A percentile compares a stretch with the other conserved stretches of the same genome.
These are phyloP conservation scores for Drosophila pallidifrons DNA, from an alignment of 1,140 invertebrate species.

Conservation along the genomic window DNA sequence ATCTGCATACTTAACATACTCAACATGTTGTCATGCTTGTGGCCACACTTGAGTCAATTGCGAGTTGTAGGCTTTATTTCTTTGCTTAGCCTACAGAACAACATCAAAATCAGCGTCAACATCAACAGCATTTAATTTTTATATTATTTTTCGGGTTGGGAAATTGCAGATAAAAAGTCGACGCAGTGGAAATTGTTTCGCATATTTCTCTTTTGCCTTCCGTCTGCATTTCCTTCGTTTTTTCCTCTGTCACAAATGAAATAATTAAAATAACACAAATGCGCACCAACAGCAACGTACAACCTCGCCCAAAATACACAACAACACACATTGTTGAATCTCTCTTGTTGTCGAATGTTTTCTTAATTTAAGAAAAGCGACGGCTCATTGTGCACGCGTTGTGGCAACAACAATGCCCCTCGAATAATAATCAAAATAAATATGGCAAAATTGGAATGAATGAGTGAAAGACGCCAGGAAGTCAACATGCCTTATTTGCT, in stretches of 20 bases:
- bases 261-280: conserved; percentile 59
- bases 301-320: conserved; percentile 7
- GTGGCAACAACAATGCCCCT: conserved; percentile 6
- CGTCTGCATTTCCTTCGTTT: conserved; percentile 2
- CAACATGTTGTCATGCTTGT: background rate
- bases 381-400: conserved; percentile 40
- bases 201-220: conserved; percentile 2
- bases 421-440: conserved; percentile 50
- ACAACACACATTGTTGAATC: conserved; percentile 18
- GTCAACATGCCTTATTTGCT: conserved; percentile 36
- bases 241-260: conserved; percentile 42
- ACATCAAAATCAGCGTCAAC: conserved; percentile 9
- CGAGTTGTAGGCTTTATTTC: conserved; percentile 11
- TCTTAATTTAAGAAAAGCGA: conserved; percentile 50
- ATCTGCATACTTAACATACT: conserved; percentile 10
- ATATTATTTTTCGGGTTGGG: conserved; percentile 29
- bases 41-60: conserved; percentile 14
- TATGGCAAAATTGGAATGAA: conserved; percentile 18
- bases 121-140: background rate
- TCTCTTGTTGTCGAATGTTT: conserved; percentile 43
- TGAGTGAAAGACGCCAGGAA: conserved; percentile 35
- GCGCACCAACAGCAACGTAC: background rate
- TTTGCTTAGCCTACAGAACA: background rate
- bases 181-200: conserved; percentile 22
- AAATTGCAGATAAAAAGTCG: conserved; percentile 28